A percentile compares a stretch with the other conserved stretches of the same genome.
Evolutionary conservation across 2,113 vertebrate genomes (phyloP).

Genomic region (Acanthisitta chloris): DNA sequence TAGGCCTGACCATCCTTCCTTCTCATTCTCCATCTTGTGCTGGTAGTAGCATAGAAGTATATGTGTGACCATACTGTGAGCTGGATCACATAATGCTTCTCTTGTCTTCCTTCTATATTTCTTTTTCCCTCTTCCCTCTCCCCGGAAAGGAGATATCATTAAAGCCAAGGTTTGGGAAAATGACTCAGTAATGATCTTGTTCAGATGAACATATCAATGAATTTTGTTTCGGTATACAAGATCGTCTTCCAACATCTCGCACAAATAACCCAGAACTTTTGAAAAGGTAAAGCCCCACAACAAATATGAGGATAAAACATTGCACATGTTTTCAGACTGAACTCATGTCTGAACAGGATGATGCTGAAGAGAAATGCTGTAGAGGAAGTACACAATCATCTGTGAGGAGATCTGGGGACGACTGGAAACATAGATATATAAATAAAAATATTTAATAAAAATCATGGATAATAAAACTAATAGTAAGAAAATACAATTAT

Average conservation of each 20-base stretch:
- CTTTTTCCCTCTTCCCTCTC: background rate
- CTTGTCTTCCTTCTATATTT: background rate
- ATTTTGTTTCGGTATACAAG: background rate
- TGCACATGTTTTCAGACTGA: background rate
- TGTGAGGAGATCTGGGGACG: background rate
- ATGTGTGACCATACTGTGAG: background rate
- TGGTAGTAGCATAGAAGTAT: background rate
- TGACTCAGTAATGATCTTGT: background rate
- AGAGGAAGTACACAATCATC: background rate
- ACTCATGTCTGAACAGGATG: background rate
- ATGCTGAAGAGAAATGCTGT: background rate
- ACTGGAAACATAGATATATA: background rate
- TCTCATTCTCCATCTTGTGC: background rate
- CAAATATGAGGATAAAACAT: background rate
- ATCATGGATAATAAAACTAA: background rate
- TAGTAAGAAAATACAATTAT: background rate
- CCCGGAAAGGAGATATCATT: background rate
- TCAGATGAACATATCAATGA: background rate
- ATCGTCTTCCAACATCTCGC: background rate
- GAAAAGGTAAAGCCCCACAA: background rate
- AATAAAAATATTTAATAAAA: background rate
- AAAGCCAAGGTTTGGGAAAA: background rate
- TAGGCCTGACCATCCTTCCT: background rate
- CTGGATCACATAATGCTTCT: background rate
- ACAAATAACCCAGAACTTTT: background rate